Conservation (phyloP, 1,140 invertebrate species). For the Melipona quadrifasciata region DNA sequence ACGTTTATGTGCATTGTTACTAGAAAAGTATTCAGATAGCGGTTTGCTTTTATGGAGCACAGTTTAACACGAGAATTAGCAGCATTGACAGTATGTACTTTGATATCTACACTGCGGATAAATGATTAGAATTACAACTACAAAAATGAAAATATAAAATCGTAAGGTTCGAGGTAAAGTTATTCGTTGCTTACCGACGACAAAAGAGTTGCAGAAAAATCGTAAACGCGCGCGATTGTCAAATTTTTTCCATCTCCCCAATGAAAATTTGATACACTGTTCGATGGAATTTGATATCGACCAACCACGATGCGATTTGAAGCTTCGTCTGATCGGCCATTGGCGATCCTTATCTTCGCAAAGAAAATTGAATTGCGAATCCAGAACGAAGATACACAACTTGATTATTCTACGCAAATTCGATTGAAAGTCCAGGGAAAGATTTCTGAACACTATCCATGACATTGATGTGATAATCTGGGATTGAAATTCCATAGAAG, state of each 20-base stretch:
- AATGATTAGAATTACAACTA: background rate
- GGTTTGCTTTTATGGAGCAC: background rate
- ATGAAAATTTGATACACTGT: background rate
- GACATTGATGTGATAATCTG: slow-evolving; percentile 39
- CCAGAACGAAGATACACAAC: background rate
- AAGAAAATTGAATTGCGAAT: slow-evolving; percentile 23
- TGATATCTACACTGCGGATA: background rate
- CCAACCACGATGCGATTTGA: background rate
- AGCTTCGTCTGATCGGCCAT: background rate
- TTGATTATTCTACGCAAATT: slow-evolving; percentile 19
- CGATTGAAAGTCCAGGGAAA: slow-evolving; percentile 16
- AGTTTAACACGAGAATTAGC: background rate
- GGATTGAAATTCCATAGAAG: slow-evolving; percentile 10
- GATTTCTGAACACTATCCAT: slow-evolving; percentile 12
- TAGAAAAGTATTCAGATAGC: background rate
- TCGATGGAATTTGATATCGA: background rate
- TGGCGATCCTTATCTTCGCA: background rate
- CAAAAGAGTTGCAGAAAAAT: background rate
- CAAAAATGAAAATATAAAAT: too few relatives aligned
- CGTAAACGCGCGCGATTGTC: background rate
- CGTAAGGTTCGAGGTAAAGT: too few relatives aligned
- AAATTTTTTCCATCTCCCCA: background rate
- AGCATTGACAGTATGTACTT: background rate
- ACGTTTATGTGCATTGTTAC: background rate
- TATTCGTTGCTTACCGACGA: background rate